phyloP scores from a whole-genome alignment of 2,113 vertebrate species.

The Anser cygnoides region DNA sequence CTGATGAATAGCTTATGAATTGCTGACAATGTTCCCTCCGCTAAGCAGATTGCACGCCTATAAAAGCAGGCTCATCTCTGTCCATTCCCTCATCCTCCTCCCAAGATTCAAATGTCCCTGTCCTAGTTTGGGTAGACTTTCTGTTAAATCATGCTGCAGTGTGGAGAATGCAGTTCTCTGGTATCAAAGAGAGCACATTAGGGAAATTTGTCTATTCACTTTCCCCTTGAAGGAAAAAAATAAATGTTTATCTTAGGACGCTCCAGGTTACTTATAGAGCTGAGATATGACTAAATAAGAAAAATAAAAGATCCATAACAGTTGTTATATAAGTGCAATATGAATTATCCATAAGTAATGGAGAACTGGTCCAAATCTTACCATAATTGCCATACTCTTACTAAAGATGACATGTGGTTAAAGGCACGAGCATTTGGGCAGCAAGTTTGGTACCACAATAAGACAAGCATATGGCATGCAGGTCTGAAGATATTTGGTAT shows the following conservation, averaged over 20 bases:
- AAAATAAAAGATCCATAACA: background rate
- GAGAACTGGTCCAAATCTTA: background rate
- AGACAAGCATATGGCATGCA: background rate
- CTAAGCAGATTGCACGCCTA: background rate
- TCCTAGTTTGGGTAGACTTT: background rate
- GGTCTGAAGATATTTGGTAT: background rate
- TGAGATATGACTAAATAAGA: background rate
- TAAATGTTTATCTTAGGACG: background rate
- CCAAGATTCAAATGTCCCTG: background rate
- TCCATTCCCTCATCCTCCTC: background rate
- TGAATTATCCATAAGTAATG: constrained; percentile 1
- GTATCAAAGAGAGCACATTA: background rate
- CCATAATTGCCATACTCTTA: constrained; percentile 26
- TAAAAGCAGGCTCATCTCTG: background rate
- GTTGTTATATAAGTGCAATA: background rate
- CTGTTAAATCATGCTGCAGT: background rate
- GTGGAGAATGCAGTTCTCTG: background rate
- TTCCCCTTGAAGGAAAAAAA: background rate
- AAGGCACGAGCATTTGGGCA: background rate
- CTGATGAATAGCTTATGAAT: background rate
- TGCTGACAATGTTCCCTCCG: background rate
- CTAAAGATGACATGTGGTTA: background rate
- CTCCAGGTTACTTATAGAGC: background rate
- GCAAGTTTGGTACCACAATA: constrained; percentile 13
- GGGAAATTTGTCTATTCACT: background rate